Evolutionary conservation across 2,888 invertebrate genomes (phyloP).

Genomic region (Rambutsinella grinnellia): DNA sequence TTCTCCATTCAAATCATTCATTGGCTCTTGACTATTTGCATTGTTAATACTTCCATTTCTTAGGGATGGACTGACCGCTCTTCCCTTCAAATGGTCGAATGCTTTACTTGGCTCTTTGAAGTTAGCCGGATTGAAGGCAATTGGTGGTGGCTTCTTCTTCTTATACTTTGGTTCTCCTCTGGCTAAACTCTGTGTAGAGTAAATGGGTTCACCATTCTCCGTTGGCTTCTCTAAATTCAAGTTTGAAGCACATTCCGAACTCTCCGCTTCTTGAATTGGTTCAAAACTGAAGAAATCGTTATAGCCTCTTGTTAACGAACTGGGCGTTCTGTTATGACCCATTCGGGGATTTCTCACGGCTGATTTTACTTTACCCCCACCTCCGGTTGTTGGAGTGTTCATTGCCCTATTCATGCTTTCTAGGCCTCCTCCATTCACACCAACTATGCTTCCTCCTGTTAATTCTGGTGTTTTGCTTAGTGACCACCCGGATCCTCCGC

Average conservation of each 20-base stretch:
- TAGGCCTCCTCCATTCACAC: conserved; percentile 5
- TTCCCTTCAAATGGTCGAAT: conserved; percentile 37
- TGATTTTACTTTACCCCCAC: conserved; percentile 18
- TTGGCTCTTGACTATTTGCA: not conserved
- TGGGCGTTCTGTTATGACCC: conserved; percentile 31
- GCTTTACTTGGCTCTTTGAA: conserved; percentile 32
- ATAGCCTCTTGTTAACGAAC: conserved; percentile 30
- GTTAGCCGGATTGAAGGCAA: conserved; percentile 23
- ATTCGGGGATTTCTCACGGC: conserved; percentile 1
- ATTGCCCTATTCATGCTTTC: conserved; percentile 38
- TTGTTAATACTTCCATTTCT: conserved; percentile 10
- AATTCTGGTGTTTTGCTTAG: conserved; percentile 29
- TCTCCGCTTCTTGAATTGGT: conserved; percentile 43
- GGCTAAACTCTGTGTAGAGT: conserved; percentile 35
- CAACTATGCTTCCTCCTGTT: conserved; percentile 9
- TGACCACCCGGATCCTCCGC: conserved; percentile 31
- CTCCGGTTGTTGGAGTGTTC: conserved; percentile 6
- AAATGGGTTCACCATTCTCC: not conserved
- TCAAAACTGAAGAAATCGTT: conserved; percentile 49
- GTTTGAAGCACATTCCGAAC: conserved; percentile 37
- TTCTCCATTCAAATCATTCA: not conserved
- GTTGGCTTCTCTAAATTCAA: conserved; percentile 1
- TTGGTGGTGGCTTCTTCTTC: conserved; percentile 35
- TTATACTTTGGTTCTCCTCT: conserved; percentile 34
- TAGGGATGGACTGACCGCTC: conserved; percentile 29